Evolutionary conservation across 2,888 invertebrate species (phyloP).

Genomic region (Amiota minor): DNA sequence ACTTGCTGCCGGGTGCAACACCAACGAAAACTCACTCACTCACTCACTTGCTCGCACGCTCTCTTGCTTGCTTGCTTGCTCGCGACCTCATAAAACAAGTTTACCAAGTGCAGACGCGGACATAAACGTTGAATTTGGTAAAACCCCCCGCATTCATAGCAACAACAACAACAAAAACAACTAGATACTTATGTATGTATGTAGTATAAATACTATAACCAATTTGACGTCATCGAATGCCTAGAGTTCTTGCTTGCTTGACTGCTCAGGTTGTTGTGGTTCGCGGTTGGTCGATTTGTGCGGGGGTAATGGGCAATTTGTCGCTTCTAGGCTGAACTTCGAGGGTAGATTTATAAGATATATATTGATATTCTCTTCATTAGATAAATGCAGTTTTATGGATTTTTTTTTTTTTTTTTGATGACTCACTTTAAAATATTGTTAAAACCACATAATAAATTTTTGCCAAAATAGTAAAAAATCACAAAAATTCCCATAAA

Average conservation of each 20-base stretch:
- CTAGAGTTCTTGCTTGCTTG: slow-evolving; percentile 1
- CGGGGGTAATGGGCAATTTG: no score
- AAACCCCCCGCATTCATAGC: slow-evolving; percentile 20
- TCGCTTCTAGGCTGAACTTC: no score
- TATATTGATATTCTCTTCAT: no score
- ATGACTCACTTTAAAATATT: no score
- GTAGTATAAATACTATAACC: neutral
- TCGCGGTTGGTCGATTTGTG: neutral
- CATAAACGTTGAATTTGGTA: slow-evolving; percentile 17
- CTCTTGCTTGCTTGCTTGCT: no score
- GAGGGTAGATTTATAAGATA: no score
- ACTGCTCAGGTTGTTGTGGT: neutral
- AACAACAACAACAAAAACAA: slow-evolving; percentile 4
- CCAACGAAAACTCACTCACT: neutral
- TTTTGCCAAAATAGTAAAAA: no score
- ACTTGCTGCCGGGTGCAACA: no score
- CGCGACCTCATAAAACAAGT: slow-evolving; percentile 29
- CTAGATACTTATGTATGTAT: neutral
- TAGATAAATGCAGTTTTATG: no score
- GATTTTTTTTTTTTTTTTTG: no score
- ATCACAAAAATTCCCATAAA: no score
- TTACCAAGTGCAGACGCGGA: slow-evolving; percentile 19
- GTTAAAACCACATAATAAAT: no score
- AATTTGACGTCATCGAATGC: slow-evolving; percentile 25
- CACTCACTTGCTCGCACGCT: neutral